Evolutionary conservation across 1,140 invertebrate species (phyloP).

Genomic region (Dreissena rostriformis): DNA sequence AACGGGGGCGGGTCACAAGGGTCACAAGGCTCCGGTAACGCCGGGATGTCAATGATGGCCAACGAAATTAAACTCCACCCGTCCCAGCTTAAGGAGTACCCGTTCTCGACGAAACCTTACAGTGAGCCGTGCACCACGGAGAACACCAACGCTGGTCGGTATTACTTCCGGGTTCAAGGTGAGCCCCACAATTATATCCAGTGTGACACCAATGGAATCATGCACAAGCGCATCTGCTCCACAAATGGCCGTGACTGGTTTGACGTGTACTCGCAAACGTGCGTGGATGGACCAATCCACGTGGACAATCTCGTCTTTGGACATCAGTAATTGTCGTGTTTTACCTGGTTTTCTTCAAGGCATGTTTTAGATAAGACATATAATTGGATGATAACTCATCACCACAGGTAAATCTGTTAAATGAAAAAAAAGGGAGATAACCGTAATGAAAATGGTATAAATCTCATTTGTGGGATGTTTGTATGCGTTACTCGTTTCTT

Average conservation of each 20-base stretch:
- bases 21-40: slow-evolving; percentile 1
- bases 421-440: too few relatives aligned
- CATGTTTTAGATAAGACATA: too few relatives aligned
- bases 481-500: too few relatives aligned
- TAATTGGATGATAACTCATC: too few relatives aligned
- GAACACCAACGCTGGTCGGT: slow-evolving; percentile 23
- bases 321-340: background rate
- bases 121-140: slow-evolving; percentile 39
- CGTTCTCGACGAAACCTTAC: slow-evolving; percentile 30
- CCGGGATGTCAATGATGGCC: too few relatives aligned
- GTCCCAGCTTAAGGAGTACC: slow-evolving; percentile 36
- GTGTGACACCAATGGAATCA: slow-evolving; percentile 29
- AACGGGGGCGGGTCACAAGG: slow-evolving; percentile 6
- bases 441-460: too few relatives aligned
- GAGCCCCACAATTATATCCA: slow-evolving; percentile 38
- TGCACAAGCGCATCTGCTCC: slow-evolving; percentile 38
- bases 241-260: slow-evolving; percentile 23
- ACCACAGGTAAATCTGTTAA: too few relatives aligned
- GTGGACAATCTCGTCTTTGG: background rate
- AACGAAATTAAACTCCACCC: slow-evolving; percentile 17
- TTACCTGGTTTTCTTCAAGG: too few relatives aligned
- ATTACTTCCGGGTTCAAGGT: slow-evolving; percentile 25
- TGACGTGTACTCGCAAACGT: slow-evolving; percentile 31
- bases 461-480: too few relatives aligned
- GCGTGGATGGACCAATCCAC: slow-evolving; percentile 52